Conservation (phyloP, 2,797 vertebrate species). For the Enteromius paludinosus region DNA sequence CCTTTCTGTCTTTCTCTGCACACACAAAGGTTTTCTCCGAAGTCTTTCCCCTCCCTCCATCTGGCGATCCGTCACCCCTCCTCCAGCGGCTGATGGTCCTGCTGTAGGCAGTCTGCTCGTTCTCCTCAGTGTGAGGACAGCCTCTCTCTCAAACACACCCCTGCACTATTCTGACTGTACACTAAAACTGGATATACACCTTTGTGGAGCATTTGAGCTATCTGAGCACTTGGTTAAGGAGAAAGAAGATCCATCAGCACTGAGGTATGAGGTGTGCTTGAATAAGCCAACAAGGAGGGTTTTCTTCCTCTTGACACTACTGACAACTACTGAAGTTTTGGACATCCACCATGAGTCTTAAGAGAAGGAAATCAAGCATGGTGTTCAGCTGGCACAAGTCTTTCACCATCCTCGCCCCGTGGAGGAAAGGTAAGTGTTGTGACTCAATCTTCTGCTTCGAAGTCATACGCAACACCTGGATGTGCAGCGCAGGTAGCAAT, state of each 20-base stretch:
- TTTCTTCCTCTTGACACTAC: constrained; percentile 35
- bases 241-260: constrained; percentile 6
- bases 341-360: constrained; percentile 72
- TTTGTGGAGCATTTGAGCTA: constrained; percentile 25
- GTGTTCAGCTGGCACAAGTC: constrained; percentile 83
- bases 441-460: constrained; percentile 19
- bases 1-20: constrained; percentile 9
- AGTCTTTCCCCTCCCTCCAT: constrained; percentile 68
- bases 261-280: constrained; percentile 48
- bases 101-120: constrained; percentile 65
- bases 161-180: constrained; percentile 37
- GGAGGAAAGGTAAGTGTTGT: constrained; percentile 82
- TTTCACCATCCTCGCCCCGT: constrained; percentile 78
- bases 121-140: constrained; percentile 64
- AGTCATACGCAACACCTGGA: constrained; percentile 45
- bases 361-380: constrained; percentile 69
- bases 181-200: constrained; percentile 35
- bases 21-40: constrained; percentile 27
- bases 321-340: constrained; percentile 34
- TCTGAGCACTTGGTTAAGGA: constrained; percentile 12
- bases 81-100: constrained; percentile 68
- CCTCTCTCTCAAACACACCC: constrained; percentile 13
- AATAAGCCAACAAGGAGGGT: constrained; percentile 38
- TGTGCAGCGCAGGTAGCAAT: constrained; percentile 49
- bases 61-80: constrained; percentile 67